Percentiles rank a stretch among this genome's conserved stretches.
Evolutionary conservation across 2,797 vertebrate genomes (phyloP).

Genomic region (Pangasius mekongensis): DNA sequence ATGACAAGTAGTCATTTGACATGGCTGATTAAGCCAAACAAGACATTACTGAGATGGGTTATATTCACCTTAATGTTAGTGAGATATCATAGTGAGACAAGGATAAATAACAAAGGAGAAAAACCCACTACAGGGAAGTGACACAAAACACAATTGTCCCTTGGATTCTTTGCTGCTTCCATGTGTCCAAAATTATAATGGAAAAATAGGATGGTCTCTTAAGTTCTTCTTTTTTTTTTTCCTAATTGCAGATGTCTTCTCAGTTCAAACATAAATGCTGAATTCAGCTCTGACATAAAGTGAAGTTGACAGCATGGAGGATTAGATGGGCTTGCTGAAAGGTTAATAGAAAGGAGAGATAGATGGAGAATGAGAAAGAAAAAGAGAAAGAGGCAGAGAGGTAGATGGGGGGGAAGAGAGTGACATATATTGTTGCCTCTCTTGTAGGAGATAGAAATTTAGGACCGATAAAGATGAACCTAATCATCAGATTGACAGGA

Average conservation of each 20-base stretch:
- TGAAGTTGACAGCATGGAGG: conserved; percentile 38
- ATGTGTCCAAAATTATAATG: not conserved
- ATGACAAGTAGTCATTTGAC: not conserved
- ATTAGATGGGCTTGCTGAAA: conserved; percentile 44
- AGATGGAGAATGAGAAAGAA: not conserved
- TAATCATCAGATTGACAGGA: conserved; percentile 70
- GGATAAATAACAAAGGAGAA: conserved; percentile 62
- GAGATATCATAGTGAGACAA: conserved; percentile 55
- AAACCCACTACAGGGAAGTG: conserved; percentile 57
- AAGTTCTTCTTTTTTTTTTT: conserved; percentile 6
- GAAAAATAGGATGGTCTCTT: not conserved
- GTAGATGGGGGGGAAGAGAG: not conserved
- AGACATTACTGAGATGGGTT: not conserved
- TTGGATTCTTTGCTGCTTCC: conserved; percentile 1
- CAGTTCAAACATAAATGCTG: conserved; percentile 23
- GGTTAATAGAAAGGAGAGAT: conserved; percentile 28
- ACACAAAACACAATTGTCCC: conserved; percentile 64
- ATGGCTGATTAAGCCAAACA: not conserved
- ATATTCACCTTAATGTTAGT: conserved; percentile 40
- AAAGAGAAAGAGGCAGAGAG: not conserved
- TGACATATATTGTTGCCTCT: conserved; percentile 67
- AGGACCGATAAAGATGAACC: conserved; percentile 68
- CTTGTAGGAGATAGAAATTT: conserved; percentile 63
- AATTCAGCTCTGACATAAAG: conserved; percentile 38
- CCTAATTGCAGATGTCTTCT: conserved; percentile 30